phyloP scores from a whole-genome alignment of 2,888 invertebrate species.

The Protodeltote pygarga region DNA sequence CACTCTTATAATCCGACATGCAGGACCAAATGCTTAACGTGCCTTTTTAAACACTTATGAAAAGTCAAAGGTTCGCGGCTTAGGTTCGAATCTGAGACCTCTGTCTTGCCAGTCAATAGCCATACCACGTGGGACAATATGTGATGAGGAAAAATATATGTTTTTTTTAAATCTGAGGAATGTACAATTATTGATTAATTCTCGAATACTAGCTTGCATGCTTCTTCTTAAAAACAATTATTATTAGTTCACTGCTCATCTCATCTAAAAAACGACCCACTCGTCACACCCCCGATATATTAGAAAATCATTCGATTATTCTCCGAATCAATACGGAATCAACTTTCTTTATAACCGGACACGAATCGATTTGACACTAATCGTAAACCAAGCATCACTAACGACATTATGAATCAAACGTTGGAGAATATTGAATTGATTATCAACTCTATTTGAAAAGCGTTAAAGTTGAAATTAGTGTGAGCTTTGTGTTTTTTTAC shows the following conservation, averaged over 20 bases:
- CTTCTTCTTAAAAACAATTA: too few species aligned
- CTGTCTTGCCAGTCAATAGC: too few species aligned
- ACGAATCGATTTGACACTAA: slow-evolving; percentile 46
- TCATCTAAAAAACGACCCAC: neutral
- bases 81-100: too few species aligned
- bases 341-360: slow-evolving; percentile 58
- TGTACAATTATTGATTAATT: too few species aligned
- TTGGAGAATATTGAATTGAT: neutral
- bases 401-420: slow-evolving; percentile 52
- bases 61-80: too few species aligned
- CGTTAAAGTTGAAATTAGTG: fast-evolving
- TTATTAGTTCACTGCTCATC: neutral
- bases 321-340: slow-evolving; percentile 41
- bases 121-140: too few species aligned
- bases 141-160: too few species aligned
- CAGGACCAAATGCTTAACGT: too few species aligned
- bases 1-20: too few species aligned
- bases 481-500: slow-evolving; percentile 8
- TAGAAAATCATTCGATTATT: slow-evolving; percentile 38
- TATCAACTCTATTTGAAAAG: neutral
- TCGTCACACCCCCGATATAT: slow-evolving; percentile 17
- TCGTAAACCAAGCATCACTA: slow-evolving; percentile 48
- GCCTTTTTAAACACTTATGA: too few species aligned
- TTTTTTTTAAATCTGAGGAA: too few species aligned
- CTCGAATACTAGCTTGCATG: too few species aligned